These are phyloP conservation scores for Myxocyprinus asiaticus DNA, from an alignment of 2,113 vertebrate genomes.

Conservation along the genomic window DNA sequence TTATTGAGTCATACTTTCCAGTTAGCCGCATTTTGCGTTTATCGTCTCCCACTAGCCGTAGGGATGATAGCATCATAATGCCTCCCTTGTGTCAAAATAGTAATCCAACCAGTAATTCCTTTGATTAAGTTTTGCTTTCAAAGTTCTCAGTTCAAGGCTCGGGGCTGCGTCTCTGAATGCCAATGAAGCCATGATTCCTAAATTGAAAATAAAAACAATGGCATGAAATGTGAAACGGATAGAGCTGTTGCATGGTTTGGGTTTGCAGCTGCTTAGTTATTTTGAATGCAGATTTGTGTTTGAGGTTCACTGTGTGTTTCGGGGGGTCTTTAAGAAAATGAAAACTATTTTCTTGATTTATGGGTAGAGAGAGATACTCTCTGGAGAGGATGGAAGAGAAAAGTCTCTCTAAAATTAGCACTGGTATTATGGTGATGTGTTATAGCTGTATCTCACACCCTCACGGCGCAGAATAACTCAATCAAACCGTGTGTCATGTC, in stretches of 20 bases:
- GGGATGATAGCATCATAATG: neutral
- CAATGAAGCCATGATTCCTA: neutral
- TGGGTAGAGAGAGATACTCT: conserved; percentile 56
- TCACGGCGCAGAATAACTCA: conserved; percentile 68
- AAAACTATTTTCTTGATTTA: conserved; percentile 50
- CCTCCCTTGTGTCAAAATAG: neutral
- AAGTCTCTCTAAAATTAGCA: conserved; percentile 63
- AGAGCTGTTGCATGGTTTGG: neutral
- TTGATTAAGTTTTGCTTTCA: neutral
- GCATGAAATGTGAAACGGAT: too few relatives aligned
- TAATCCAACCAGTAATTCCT: conserved; percentile 32
- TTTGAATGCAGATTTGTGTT: conserved; percentile 19
- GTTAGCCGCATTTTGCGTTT: conserved; percentile 7
- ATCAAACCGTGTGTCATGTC: conserved; percentile 68
- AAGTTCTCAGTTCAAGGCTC: neutral
- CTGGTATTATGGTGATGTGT: conserved; percentile 59
- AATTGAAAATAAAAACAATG: too few relatives aligned
- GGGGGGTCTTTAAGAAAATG: conserved; percentile 27
- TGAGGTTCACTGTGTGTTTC: conserved; percentile 14
- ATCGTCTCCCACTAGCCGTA: neutral
- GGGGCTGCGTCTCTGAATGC: neutral
- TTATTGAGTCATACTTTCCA: conserved; percentile 23
- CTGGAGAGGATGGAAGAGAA: conserved; percentile 35
- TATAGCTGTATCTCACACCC: conserved; percentile 65
- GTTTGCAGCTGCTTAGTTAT: neutral